A percentile compares a stretch with the other conserved stretches of the same genome.
Evolutionary conservation across 2,113 vertebrate genomes (phyloP).

Genomic region (Elanoides forficatus): DNA sequence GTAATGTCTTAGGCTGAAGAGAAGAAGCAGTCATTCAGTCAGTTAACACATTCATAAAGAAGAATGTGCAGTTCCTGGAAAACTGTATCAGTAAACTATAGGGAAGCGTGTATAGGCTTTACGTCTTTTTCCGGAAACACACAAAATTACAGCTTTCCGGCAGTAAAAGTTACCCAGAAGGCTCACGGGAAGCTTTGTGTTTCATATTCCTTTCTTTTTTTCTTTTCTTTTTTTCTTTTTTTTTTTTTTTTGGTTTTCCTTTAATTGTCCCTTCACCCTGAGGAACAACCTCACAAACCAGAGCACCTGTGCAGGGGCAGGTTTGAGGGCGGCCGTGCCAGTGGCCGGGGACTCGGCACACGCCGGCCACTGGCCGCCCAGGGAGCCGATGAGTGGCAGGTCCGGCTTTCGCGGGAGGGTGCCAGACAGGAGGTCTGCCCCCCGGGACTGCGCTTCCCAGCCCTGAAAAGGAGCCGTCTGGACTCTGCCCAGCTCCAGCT

Average conservation of each 20-base stretch:
- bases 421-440: not conserved
- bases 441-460: fast-evolving
- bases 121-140: not conserved
- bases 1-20: not conserved
- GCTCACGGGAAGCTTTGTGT: not conserved
- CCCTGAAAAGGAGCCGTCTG: not conserved
- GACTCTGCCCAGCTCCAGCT: constrained; percentile 12
- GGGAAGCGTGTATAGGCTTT: not conserved
- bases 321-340: fast-evolving
- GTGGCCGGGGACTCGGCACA: fast-evolving
- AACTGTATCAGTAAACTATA: not conserved
- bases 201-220: not conserved
- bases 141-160: not conserved
- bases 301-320: not conserved
- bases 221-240: not conserved
- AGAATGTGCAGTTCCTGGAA: not conserved
- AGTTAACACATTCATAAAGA: not conserved
- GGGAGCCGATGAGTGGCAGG: not conserved
- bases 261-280: not conserved
- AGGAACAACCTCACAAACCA: not conserved
- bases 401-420: not conserved
- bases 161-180: not conserved
- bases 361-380: fast-evolving
- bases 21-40: not conserved
- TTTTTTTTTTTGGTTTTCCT: not conserved